Evolutionary conservation across 2,113 vertebrate genomes (phyloP), one percentile per base, ranked within the genome.

Genomic region (Accipiter cooperii): DNA sequence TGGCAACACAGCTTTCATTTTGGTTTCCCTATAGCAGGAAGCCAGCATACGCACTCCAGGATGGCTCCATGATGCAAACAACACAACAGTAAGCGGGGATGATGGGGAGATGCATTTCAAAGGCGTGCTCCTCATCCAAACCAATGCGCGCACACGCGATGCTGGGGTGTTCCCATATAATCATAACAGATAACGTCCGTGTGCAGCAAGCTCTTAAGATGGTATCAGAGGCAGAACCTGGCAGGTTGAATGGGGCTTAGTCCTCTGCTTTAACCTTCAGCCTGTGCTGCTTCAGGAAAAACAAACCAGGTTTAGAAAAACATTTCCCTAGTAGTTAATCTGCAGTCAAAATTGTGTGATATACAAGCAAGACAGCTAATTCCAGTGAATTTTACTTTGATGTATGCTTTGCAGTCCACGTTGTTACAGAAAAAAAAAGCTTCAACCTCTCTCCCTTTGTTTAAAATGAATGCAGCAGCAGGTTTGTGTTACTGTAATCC

Each of bases 71-170:
- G 2, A 6, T 88, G 68, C 46, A 86, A 88, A 84, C 28, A 73
- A 47, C 63, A 54, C 28, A 58, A 4, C 55, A 71, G 46, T 38
- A 8, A 49, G 44, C 8, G 0, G 29, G 54, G 15, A 42, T 47
- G 71, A 28, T 52, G 36, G 31, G 42, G 44, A 85, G 79, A 65
- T 73, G 66, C 21, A 16, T 83, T 90, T 90, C 79, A 60, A 44
- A 85, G 57, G 7, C 6, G 6, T 2, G 4, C 28, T 96, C 42
- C 75, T 85, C 44, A 38, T 71, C 49, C 14, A 12, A 61, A 60
- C 42, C 66, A 55, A 8, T 33, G 8, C 8, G 5, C 36, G 20
- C 55, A 21, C 15, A 2, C 0, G 0, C 20, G 2, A 2, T 58
- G 13, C 85, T 71, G 86, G 31, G 42, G 17, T 28, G 7, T 89